Conservation (phyloP, 2,113 vertebrate genomes). For the Naja naja region DNA sequence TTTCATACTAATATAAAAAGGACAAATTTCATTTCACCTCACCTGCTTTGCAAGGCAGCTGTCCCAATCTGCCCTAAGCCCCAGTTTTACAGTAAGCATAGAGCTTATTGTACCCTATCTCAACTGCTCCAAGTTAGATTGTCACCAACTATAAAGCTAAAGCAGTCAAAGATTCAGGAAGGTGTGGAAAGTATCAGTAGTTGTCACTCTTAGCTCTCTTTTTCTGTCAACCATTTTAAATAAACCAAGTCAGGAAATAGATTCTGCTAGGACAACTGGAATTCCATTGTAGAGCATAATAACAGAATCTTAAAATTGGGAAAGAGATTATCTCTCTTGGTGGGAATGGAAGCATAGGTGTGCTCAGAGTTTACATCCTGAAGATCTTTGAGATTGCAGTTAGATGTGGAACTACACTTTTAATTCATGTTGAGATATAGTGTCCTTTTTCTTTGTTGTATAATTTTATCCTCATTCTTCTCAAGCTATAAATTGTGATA, state of each 20-base stretch:
- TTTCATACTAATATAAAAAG: not conserved
- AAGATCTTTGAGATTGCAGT: not conserved
- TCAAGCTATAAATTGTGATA: not conserved
- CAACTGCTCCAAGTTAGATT: not conserved
- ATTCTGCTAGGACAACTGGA: not conserved
- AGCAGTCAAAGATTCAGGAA: not conserved
- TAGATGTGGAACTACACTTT: not conserved
- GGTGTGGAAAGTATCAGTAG: not conserved
- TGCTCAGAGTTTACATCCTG: not conserved
- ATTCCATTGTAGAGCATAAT: not conserved
- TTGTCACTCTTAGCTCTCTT: not conserved
- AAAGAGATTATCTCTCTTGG: not conserved
- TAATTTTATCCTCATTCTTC: not conserved
- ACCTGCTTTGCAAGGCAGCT: not conserved
- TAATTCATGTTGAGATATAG: not conserved
- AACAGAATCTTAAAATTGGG: not conserved
- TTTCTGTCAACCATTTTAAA: not conserved
- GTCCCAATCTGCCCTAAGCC: not conserved
- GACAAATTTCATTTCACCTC: not conserved
- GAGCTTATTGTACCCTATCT: not conserved
- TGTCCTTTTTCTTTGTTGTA: not conserved
- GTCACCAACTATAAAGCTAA: not conserved
- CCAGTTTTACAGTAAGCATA: not conserved
- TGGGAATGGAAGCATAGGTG: not conserved
- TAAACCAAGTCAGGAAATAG: not conserved